Evolutionary conservation across 2,888 invertebrate species (phyloP).

Genomic region (Microdon myrmicae): DNA sequence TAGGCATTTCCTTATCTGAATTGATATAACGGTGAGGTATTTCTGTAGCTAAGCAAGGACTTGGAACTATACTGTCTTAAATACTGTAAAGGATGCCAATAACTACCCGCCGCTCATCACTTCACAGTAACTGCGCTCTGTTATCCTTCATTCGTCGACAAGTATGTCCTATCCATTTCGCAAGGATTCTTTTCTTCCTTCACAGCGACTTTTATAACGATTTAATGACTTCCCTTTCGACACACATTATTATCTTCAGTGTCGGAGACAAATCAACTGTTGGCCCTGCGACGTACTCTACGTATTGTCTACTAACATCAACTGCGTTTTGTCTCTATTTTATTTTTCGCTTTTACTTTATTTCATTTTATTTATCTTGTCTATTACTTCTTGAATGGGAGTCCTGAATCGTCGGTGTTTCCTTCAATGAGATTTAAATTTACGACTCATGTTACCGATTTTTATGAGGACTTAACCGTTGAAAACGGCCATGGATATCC

Average conservation of each 20-base stretch:
- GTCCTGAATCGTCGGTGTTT: conserved; percentile 16
- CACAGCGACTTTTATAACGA: conserved; percentile 43
- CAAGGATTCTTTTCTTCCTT: no score
- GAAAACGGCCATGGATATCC: conserved; percentile 40
- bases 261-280: conserved; percentile 52
- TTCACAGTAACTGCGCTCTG: neutral
- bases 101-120: conserved; percentile 16
- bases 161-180: conserved; percentile 16
- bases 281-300: conserved; percentile 18
- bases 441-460: conserved; percentile 45
- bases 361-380: neutral
- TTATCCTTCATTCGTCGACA: no score
- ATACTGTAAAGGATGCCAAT: conserved; percentile 40
- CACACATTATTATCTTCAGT: conserved; percentile 53
- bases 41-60: conserved; percentile 16
- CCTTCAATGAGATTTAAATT: conserved; percentile 44
- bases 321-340: conserved; percentile 10
- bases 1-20: conserved; percentile 34
- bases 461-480: conserved; percentile 48
- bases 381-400: no score
- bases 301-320: conserved; percentile 13
- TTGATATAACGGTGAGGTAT: conserved; percentile 22
- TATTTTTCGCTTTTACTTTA: neutral
- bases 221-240: conserved; percentile 53
- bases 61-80: conserved; percentile 32